Conservation (phyloP, 2,888 invertebrate species). For the Harpalus rubripes region DNA sequence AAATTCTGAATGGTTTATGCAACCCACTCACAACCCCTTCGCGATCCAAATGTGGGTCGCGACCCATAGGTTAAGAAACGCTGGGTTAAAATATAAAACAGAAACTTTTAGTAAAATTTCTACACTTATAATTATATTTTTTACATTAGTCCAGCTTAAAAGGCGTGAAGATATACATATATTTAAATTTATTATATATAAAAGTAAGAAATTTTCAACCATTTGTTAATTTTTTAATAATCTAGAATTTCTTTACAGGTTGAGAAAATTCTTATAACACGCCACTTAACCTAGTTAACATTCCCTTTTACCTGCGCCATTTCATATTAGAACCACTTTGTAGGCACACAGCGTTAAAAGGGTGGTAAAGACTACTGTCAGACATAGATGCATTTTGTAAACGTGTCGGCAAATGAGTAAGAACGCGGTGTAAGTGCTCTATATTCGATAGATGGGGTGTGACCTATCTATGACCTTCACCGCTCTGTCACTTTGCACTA, state of each 20-base stretch:
- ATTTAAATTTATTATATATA: too few relatives aligned
- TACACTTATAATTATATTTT: too few relatives aligned
- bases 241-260: neutral
- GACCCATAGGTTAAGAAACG: too few relatives aligned
- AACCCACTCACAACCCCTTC: too few relatives aligned
- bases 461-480: slow-evolving; percentile 15
- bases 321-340: slow-evolving; percentile 22
- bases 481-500: slow-evolving; percentile 25
- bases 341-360: slow-evolving; percentile 17
- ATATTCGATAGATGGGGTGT: neutral
- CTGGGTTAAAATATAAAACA: too few relatives aligned
- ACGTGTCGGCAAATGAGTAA: slow-evolving; percentile 16
- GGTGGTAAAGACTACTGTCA: slow-evolving; percentile 24
- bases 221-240: too few relatives aligned
- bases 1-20: too few relatives aligned
- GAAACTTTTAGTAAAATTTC: too few relatives aligned
- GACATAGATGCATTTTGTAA: slow-evolving; percentile 19
- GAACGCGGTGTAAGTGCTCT: slow-evolving; percentile 29
- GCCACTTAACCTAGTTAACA: neutral
- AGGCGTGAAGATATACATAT: too few relatives aligned
- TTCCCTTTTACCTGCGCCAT: slow-evolving; percentile 6
- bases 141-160: too few relatives aligned
- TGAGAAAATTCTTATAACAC: neutral
- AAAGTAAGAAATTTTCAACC: too few relatives aligned
- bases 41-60: too few relatives aligned